phyloP scores from a whole-genome alignment of 1,140 invertebrate genomes.

The Bombus pascuorum region DNA sequence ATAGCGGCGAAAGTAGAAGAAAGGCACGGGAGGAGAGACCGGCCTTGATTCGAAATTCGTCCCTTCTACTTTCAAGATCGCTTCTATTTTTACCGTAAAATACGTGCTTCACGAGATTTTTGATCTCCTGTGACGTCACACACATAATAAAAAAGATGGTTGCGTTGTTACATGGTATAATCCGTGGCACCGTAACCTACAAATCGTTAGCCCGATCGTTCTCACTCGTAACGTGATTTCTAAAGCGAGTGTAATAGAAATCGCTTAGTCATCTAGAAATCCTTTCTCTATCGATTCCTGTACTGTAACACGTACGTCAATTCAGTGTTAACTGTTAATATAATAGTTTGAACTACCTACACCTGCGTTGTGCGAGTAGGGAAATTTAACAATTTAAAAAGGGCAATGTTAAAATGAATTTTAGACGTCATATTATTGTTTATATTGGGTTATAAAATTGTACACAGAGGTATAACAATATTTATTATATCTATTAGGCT shows the following conservation, averaged over 20 bases:
- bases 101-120: neutral
- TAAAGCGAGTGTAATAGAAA: conserved; percentile 23
- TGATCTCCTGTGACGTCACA: conserved; percentile 1
- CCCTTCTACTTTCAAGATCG: neutral
- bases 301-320: neutral
- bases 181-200: conserved; percentile 23
- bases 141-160: neutral
- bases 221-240: conserved; percentile 21
- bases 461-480: no score
- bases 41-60: conserved; percentile 5
- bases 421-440: no score
- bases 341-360: no score
- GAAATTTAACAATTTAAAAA: no score
- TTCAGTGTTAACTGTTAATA: no score
- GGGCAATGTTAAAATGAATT: no score
- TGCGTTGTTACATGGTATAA: conserved; percentile 26
- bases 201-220: conserved; percentile 20
- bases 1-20: conserved; percentile 15
- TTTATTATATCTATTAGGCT: no score
- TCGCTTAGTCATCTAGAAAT: conserved; percentile 23
- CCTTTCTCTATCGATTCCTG: neutral
- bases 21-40: neutral
- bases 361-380: no score
- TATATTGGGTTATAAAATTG: no score
- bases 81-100: neutral